Percentiles rank a stretch among this genome's conserved stretches.
Evolutionary conservation across 2,888 invertebrate species (phyloP).

Genomic region (Ectemnius cavifrons): DNA sequence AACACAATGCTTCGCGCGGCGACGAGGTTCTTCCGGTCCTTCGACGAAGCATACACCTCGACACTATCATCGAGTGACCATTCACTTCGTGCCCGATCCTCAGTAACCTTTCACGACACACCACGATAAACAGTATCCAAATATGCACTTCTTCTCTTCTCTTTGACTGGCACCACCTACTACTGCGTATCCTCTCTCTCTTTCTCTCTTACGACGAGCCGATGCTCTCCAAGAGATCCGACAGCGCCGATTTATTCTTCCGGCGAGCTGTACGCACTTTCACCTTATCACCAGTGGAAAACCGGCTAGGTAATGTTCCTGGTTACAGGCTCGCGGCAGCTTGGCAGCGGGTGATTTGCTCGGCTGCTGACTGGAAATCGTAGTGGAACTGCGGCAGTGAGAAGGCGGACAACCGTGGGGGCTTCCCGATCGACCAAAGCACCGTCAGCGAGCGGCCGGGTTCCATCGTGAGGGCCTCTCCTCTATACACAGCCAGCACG

Average conservation of each 20-base stretch:
- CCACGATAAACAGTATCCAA: not conserved
- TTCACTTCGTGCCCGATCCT: not conserved
- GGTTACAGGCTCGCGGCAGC: not conserved
- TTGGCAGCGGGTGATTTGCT: not conserved
- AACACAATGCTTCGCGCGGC: conserved; percentile 46
- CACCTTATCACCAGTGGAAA: not conserved
- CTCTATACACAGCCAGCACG: conserved; percentile 11
- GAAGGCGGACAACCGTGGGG: conserved; percentile 43
- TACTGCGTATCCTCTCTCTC: not conserved
- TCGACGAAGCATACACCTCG: conserved; percentile 49
- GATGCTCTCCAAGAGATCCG: not conserved
- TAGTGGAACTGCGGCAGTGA: conserved; percentile 16
- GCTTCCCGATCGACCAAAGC: conserved; percentile 52
- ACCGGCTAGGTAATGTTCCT: not conserved
- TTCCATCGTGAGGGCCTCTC: conserved; percentile 41
- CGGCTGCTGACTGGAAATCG: not conserved
- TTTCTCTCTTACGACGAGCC: not conserved
- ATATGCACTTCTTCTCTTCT: not conserved
- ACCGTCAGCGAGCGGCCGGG: conserved; percentile 39
- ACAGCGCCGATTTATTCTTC: not conserved
- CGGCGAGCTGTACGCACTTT: not conserved
- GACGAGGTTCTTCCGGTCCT: conserved; percentile 41
- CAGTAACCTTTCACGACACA: not conserved
- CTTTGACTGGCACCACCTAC: too few species aligned
- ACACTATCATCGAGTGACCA: conserved; percentile 38